These are phyloP conservation scores for Marcusenius ussheri DNA, from an alignment of 2,113 vertebrate species.

Conservation along the genomic window DNA sequence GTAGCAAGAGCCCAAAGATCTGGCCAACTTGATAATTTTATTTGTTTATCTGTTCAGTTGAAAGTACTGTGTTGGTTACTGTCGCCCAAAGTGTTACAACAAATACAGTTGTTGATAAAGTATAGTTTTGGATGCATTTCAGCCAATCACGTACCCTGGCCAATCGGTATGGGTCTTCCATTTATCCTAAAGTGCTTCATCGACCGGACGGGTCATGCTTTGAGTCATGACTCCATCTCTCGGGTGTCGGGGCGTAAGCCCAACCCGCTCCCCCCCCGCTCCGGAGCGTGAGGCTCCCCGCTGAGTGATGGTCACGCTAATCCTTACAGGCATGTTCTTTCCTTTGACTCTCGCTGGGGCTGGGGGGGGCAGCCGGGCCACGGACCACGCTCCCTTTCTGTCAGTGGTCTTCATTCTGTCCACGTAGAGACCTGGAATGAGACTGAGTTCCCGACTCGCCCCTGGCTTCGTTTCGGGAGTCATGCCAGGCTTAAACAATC, in stretches of 20 bases:
- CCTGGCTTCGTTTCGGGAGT: not conserved
- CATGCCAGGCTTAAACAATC: not conserved
- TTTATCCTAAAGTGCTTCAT: not conserved
- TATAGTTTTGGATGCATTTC: not conserved
- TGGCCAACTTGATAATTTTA: not conserved
- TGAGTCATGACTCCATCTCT: not conserved
- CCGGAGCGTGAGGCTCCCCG: not conserved
- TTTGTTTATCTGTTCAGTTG: not conserved
- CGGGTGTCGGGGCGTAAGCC: not conserved
- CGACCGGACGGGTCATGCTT: not conserved
- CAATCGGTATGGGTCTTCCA: not conserved
- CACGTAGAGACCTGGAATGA: not conserved
- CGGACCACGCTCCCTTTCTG: not conserved
- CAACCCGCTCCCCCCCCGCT: not conserved
- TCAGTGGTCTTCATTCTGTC: not conserved
- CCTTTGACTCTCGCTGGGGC: not conserved
- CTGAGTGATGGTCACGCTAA: not conserved
- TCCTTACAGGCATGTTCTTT: not conserved
- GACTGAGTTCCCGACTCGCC: not conserved
- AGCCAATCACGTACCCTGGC: not conserved
- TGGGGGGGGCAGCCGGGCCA: not conserved
- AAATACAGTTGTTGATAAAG: not conserved
- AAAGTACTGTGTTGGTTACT: not conserved
- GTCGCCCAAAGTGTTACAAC: not conserved
- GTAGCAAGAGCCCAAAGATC: not conserved